Evolutionary conservation across 2,113 vertebrate species (phyloP).

Genomic region (Aptenodytes patagonicus): DNA sequence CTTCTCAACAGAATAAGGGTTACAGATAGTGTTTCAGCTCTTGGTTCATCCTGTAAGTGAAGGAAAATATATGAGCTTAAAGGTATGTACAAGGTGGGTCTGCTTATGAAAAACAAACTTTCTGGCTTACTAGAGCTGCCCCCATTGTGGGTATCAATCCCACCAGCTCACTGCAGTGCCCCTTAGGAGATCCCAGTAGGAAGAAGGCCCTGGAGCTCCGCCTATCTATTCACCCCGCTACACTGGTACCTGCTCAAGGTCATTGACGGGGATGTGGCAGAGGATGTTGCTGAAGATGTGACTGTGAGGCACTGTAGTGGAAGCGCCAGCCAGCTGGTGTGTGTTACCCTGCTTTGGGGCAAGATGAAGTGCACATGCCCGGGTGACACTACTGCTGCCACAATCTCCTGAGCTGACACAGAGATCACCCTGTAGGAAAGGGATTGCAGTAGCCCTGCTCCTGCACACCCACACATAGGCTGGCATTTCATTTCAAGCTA

Average conservation of each 20-base stretch:
- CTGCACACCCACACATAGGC: not conserved
- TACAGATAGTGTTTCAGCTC: not conserved
- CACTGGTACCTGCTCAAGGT: not conserved
- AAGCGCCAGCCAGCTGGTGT: not conserved
- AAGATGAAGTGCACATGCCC: not conserved
- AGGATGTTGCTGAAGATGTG: not conserved
- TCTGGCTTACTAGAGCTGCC: not conserved
- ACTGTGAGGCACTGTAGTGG: not conserved
- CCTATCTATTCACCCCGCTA: not conserved
- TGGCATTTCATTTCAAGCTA: not conserved
- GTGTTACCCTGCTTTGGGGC: not conserved
- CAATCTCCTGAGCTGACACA: not conserved
- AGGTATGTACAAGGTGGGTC: not conserved
- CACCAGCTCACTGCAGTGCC: not conserved
- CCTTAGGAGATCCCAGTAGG: not conserved
- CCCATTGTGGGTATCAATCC: not conserved
- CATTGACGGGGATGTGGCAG: not conserved
- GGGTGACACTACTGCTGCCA: not conserved
- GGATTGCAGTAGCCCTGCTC: not conserved
- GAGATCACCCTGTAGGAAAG: not conserved
- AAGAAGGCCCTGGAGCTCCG: not conserved
- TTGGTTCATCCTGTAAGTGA: not conserved
- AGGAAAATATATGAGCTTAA: not conserved
- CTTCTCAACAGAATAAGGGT: not conserved
- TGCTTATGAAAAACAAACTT: not conserved